These are phyloP conservation scores for Octodon degus DNA, from an alignment of 2,113 vertebrate species.

Conservation along the genomic window DNA sequence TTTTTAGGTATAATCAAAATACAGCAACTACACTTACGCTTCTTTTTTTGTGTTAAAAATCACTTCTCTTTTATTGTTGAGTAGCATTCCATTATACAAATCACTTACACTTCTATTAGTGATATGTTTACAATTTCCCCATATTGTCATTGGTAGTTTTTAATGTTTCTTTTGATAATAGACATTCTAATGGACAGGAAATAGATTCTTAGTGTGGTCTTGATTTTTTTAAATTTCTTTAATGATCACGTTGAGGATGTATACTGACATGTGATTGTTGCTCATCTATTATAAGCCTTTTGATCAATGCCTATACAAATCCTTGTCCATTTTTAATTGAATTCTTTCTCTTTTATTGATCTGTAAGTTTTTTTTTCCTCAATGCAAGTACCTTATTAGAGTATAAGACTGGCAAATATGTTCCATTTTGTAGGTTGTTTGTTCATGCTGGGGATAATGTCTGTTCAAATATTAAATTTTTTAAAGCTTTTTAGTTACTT, in stretches of 20 bases:
- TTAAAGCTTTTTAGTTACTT: not conserved
- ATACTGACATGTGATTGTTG: not conserved
- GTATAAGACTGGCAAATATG: not conserved
- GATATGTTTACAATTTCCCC: not conserved
- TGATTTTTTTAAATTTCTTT: not conserved
- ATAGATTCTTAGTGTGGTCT: too few relatives aligned
- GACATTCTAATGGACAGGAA: not conserved
- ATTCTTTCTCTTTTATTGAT: not conserved
- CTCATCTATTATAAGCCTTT: not conserved
- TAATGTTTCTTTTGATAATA: not conserved
- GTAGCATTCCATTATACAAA: too few relatives aligned
- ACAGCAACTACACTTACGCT: too few relatives aligned
- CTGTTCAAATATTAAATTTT: not conserved
- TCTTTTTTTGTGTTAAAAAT: too few relatives aligned
- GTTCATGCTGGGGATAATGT: not conserved
- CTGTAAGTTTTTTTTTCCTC: not conserved
- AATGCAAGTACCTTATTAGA: not conserved
- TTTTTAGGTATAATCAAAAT: not conserved
- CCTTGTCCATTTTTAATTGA: not conserved
- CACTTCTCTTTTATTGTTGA: too few relatives aligned
- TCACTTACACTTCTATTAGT: not conserved
- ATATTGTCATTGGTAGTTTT: not conserved
- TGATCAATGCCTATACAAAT: not conserved
- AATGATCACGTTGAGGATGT: not conserved
- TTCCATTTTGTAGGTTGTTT: not conserved